Percentiles rank a stretch among this genome's conserved stretches.
phyloP scores from a whole-genome alignment of 2,797 vertebrate species.

The Muscicapa comitata region DNA sequence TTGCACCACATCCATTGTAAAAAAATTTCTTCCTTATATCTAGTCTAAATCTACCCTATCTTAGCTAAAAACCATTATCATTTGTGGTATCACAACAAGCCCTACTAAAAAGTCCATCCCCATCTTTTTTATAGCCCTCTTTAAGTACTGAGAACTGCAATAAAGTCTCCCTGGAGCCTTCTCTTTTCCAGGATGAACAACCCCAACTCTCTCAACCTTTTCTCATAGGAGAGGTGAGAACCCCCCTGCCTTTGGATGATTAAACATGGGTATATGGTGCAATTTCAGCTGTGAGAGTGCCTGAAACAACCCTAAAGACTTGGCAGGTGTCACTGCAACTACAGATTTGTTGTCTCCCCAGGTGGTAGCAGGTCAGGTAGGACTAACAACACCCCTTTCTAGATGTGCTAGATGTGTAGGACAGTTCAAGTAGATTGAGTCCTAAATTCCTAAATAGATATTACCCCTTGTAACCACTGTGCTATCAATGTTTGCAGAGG shows the following conservation, averaged over 20 bases:
- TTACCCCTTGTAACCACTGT: neutral
- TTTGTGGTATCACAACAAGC: neutral
- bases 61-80: neutral
- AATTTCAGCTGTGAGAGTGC: neutral
- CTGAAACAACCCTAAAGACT: neutral
- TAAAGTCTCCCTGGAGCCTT: neutral
- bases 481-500: neutral
- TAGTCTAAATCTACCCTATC: neutral
- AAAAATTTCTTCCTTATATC: neutral
- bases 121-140: neutral
- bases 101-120: neutral
- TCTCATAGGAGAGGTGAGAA: neutral
- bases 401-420: neutral
- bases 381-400: neutral
- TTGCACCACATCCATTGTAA: rapidly evolving
- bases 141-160: rapidly evolving
- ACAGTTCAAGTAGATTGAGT: neutral
- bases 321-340: neutral
- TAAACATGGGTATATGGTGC: neutral
- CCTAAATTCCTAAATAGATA: neutral
- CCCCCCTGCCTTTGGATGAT: neutral
- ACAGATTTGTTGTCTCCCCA: neutral
- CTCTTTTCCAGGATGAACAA: neutral
- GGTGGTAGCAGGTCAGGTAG: neutral
- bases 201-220: neutral